Evolutionary conservation across 2,113 vertebrate genomes (phyloP), one percentile per base, ranked within the genome.

Genomic region (Esox niger): DNA sequence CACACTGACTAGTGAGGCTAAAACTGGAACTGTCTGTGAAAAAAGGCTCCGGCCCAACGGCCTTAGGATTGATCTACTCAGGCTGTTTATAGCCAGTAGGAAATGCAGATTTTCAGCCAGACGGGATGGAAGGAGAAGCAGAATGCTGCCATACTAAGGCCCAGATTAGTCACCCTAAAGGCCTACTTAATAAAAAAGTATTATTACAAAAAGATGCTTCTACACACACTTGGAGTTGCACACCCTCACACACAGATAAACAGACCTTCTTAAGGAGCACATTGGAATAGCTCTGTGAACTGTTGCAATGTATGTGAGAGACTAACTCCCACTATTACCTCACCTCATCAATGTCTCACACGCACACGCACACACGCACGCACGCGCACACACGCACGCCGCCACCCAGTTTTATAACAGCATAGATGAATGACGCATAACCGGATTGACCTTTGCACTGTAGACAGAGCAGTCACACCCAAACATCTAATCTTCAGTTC

Each of bases 221-320:
- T 49, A 49, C 26, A 68, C 66, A 70, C 70, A 70, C 49, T n/a
- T n/a, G n/a, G n/a, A n/a, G n/a, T n/a, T n/a, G 62, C 62, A 68
- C 65, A 43, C 21, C 54, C 75, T 68, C 74, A 66, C 32, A n/a
- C 70, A 77, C 61, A 78, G 32, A 68, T 78, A 86, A 76, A 84
- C 81, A 85, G 79, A 77, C 76, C 79, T 82, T 74, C 83, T 85
- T 79, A 80, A 84, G 79, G 65, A 76, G 82, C 78, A 80, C 70
- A 61, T 47, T 82, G 82, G 85, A 84, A 83, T 81, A 75, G 73
- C 79, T 77, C 70, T 68, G 69, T 84, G 82, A 89, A 86, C 75
- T 73, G 75, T 63, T 52, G 78, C 84, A 86, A 84, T 87, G 87
- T 88, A 84, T 87, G 87, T 88, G 69, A 83, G 75, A 64, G 73